phyloP scores from a whole-genome alignment of 2,888 invertebrate genomes.

The Mallateleia sp. region DNA sequence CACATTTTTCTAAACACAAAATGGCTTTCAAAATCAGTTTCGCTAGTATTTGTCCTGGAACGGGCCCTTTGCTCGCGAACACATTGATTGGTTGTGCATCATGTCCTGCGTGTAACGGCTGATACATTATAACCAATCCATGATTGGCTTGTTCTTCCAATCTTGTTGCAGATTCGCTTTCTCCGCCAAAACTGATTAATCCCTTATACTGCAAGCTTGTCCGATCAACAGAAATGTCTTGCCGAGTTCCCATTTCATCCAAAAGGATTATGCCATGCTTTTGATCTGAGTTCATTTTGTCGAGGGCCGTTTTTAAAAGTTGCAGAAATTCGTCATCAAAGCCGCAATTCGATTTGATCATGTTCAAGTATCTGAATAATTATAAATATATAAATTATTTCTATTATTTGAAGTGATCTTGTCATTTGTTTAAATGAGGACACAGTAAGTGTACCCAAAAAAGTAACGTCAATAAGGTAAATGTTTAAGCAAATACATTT shows the following conservation, averaged over 20 bases:
- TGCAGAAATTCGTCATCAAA: slow-evolving; percentile 4
- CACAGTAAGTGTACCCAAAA: too few species aligned
- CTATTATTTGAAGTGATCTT: background rate
- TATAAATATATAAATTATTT: background rate
- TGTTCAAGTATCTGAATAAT: slow-evolving; percentile 5
- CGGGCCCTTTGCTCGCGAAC: slow-evolving; percentile 13
- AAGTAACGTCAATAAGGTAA: too few species aligned
- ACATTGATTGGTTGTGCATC: slow-evolving; percentile 5
- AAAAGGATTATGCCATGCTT: slow-evolving; percentile 6
- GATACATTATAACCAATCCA: slow-evolving; percentile 15
- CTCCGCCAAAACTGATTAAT: too few species aligned
- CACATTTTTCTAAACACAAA: slow-evolving; percentile 22
- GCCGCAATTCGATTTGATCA: background rate
- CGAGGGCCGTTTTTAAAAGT: background rate
- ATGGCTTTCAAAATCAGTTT: slow-evolving; percentile 29
- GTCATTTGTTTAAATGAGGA: background rate
- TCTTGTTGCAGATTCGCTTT: too few species aligned
- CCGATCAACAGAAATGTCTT: background rate
- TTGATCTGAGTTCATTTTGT: background rate
- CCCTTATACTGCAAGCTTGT: background rate
- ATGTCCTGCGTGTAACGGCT: background rate
- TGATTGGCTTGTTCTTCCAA: background rate
- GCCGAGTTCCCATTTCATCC: slow-evolving; percentile 4
- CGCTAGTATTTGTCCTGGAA: slow-evolving; percentile 44
- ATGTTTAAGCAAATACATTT: too few species aligned